Conservation (phyloP, 2,113 vertebrate genomes). For the Panthera tigris region DNA sequence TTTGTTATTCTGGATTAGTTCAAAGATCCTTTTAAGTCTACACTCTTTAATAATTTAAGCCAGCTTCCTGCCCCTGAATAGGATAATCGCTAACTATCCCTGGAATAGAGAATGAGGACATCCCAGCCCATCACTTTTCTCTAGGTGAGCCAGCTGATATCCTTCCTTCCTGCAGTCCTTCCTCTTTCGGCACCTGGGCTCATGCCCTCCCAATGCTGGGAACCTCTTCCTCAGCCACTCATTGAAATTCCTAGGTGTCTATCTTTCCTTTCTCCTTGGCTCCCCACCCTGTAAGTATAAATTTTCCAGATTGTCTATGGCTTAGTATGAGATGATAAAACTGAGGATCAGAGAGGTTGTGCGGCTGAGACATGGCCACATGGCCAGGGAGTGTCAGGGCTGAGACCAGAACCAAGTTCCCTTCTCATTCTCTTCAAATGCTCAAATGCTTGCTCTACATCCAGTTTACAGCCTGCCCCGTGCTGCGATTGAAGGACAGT, state of each 20-base stretch:
- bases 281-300: background rate
- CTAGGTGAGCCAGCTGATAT: background rate
- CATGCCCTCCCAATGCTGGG: background rate
- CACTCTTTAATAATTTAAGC: background rate
- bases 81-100: background rate
- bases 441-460: background rate
- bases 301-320: background rate
- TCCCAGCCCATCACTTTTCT: accelerated
- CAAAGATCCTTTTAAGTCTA: background rate
- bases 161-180: background rate
- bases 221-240: background rate
- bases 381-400: background rate
- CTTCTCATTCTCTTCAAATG: background rate
- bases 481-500: accelerated
- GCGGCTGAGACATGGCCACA: background rate
- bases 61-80: background rate
- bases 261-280: background rate
- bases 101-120: background rate
- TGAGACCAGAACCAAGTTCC: background rate
- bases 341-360: background rate
- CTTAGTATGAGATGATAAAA: background rate
- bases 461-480: accelerated
- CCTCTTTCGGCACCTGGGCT: background rate
- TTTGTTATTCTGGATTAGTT: background rate
- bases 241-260: no score